phyloP scores from a whole-genome alignment of 2,888 invertebrate species.

The Heliconius cydno region DNA sequence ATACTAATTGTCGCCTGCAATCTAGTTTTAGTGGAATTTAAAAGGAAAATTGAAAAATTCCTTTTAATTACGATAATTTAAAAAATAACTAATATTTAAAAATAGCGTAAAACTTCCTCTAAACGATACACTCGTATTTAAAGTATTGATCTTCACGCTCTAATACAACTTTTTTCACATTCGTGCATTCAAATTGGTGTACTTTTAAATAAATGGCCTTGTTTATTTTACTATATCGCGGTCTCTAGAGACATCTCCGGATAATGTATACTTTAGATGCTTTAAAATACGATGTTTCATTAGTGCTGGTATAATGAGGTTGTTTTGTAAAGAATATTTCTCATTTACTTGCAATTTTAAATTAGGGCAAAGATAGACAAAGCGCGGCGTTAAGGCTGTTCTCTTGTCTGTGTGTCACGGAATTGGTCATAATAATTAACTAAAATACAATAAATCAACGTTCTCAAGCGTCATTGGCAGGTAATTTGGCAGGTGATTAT shows the following conservation, averaged over 20 bases:
- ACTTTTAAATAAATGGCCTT: constrained; percentile 1
- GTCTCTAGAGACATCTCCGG: constrained; percentile 7
- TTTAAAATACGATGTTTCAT: not conserved
- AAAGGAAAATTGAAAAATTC: too few relatives aligned
- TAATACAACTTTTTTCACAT: not conserved
- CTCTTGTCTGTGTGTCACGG: too few relatives aligned
- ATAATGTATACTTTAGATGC: not conserved
- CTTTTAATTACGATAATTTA: not conserved
- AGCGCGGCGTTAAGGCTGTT: too few relatives aligned
- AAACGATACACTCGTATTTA: not conserved
- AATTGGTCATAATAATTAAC: not conserved
- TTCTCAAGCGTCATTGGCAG: constrained; percentile 9
- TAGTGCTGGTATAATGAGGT: not conserved
- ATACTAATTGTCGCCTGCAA: too few relatives aligned
- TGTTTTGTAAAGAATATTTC: not conserved
- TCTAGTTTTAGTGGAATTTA: too few relatives aligned
- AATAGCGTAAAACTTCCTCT: not conserved
- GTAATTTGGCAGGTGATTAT: constrained; percentile 4
- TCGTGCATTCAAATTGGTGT: constrained; percentile 2
- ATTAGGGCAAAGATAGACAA: not conserved
- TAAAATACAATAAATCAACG: not conserved
- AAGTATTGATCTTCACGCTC: constrained; percentile 5
- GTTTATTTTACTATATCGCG: not conserved
- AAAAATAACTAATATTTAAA: not conserved
- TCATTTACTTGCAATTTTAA: not conserved